Evolutionary conservation across 1,140 invertebrate genomes (phyloP).

Genomic region (Drosophila ananassae): DNA sequence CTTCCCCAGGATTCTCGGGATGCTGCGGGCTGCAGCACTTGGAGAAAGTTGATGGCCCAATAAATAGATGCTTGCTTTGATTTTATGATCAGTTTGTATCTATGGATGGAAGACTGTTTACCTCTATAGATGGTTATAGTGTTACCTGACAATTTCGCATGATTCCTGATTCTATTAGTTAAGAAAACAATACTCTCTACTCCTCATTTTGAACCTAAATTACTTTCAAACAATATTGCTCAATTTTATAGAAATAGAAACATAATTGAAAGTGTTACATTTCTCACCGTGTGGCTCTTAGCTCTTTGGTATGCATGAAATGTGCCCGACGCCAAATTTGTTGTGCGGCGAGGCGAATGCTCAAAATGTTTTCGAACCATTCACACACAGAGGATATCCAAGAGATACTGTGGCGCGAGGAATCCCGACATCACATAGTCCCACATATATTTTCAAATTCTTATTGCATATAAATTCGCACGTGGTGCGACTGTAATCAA

Average conservation of each 20-base stretch:
- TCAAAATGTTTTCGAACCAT: conserved; percentile 64
- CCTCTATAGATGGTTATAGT: too few relatives aligned
- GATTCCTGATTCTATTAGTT: too few relatives aligned
- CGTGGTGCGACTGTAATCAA: conserved; percentile 81
- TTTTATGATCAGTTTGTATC: not conserved
- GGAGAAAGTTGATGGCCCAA: not conserved
- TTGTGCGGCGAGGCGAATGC: conserved; percentile 81
- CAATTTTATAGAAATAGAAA: not conserved
- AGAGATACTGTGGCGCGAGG: conserved; percentile 1
- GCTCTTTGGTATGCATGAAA: conserved; percentile 82
- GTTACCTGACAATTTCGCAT: too few relatives aligned
- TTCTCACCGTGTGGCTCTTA: conserved; percentile 40
- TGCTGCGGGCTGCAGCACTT: conserved; percentile 5
- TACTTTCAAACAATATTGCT: not conserved
- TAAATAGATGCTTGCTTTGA: not conserved
- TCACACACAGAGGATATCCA: conserved; percentile 34
- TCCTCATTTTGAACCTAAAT: not conserved
- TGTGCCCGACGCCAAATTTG: conserved; percentile 80
- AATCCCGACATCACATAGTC: conserved; percentile 22
- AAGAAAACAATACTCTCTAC: too few relatives aligned
- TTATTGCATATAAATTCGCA: conserved; percentile 83
- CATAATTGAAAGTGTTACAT: not conserved
- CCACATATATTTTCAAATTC: conserved; percentile 78
- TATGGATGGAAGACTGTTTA: not conserved
- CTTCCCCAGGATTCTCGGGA: conserved; percentile 25